Evolutionary conservation across 2,113 vertebrate genomes (phyloP).

Genomic region (Mus pahari): DNA sequence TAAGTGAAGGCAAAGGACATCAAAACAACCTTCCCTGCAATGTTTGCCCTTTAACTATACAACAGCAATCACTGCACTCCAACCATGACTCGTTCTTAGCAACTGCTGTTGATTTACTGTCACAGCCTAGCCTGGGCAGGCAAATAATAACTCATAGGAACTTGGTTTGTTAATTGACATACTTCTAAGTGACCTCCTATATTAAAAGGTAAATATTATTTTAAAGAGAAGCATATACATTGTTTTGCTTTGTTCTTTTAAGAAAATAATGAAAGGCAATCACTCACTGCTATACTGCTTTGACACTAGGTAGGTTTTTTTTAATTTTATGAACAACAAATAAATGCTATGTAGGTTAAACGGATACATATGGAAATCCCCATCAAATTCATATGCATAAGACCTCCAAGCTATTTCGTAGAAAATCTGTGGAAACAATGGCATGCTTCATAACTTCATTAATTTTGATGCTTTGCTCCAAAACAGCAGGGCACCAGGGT

Average conservation of each 20-base stretch:
- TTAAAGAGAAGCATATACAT: constrained; percentile 31
- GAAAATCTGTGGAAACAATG: neutral
- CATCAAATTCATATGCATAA: constrained; percentile 47
- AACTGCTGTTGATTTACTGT: neutral
- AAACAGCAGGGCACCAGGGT: neutral
- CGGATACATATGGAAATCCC: constrained; percentile 8
- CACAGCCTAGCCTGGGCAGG: neutral
- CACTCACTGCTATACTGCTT: neutral
- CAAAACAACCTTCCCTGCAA: constrained; percentile 14
- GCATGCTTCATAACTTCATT: constrained; percentile 56
- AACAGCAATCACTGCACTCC: neutral
- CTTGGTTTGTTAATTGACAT: constrained; percentile 17
- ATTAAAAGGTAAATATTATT: neutral
- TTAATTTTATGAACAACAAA: constrained; percentile 46
- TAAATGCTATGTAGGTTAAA: neutral
- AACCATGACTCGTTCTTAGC: neutral
- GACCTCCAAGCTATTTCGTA: neutral
- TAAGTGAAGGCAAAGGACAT: constrained; percentile 1
- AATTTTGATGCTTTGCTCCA: constrained; percentile 32
- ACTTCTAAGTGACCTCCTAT: neutral
- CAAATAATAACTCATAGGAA: neutral
- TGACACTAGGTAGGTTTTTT: neutral
- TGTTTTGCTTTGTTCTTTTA: neutral
- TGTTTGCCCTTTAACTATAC: neutral
- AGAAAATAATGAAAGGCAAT: neutral